Evolutionary conservation across 2,888 invertebrate species (phyloP).

Genomic region (Antheraea yamamai): DNA sequence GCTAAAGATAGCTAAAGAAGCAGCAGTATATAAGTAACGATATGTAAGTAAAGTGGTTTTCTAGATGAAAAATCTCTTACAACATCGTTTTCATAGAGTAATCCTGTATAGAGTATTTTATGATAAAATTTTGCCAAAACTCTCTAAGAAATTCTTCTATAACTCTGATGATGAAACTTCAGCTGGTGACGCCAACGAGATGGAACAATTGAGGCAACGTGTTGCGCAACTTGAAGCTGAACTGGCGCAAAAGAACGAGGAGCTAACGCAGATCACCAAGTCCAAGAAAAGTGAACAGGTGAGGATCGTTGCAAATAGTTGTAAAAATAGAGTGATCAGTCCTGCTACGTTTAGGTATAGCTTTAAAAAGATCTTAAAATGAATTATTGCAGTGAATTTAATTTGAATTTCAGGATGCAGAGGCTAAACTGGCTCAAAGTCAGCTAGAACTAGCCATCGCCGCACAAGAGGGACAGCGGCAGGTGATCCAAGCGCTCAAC

Average conservation of each 20-base stretch:
- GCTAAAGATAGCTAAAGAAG: too few species aligned
- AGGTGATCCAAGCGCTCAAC: conserved; percentile 90
- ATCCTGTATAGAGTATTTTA: not conserved
- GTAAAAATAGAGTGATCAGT: too few species aligned
- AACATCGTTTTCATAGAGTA: not conserved
- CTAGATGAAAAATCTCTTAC: not conserved
- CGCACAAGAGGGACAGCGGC: conserved; percentile 91
- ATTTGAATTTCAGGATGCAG: conserved; percentile 66
- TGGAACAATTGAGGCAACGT: conserved; percentile 89
- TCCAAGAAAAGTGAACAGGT: conserved; percentile 76
- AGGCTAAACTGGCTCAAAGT: conserved; percentile 88
- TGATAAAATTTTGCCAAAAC: not conserved
- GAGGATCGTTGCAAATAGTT: not conserved
- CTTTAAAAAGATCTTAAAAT: not conserved
- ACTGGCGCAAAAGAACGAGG: conserved; percentile 91
- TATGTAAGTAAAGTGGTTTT: not conserved
- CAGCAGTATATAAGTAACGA: not conserved
- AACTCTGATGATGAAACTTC: conserved; percentile 35
- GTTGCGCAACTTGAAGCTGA: conserved; percentile 92
- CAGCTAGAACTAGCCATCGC: conserved; percentile 90
- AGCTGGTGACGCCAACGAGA: conserved; percentile 88
- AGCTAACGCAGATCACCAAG: conserved; percentile 83
- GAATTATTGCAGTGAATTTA: not conserved
- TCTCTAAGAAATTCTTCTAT: not conserved
- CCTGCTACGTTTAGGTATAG: too few species aligned